Evolutionary conservation across 2,797 vertebrate genomes (phyloP).

Genomic region (Danionella dracula): DNA sequence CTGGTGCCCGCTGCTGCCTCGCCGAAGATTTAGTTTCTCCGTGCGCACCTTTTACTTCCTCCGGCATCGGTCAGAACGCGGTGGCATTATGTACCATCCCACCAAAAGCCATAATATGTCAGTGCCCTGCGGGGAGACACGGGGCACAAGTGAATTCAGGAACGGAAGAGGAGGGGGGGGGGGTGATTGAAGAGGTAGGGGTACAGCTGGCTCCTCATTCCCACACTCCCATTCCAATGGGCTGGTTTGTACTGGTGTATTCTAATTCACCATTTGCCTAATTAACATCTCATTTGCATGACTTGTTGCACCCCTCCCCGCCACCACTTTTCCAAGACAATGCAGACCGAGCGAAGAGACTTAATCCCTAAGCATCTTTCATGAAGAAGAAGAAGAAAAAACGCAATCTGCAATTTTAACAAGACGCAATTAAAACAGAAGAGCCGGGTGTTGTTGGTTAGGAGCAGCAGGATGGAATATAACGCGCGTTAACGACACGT

Average conservation of each 20-base stretch:
- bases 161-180: slow-evolving; percentile 39
- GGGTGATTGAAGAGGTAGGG: slow-evolving; percentile 72
- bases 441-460: background rate
- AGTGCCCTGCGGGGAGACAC: slow-evolving; percentile 29
- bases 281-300: slow-evolving; percentile 99
- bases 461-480: slow-evolving; percentile 11
- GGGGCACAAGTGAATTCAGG: slow-evolving; percentile 35
- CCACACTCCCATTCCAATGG: slow-evolving; percentile 85
- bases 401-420: slow-evolving; percentile 63
- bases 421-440: slow-evolving; percentile 64
- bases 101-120: slow-evolving; percentile 28
- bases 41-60: slow-evolving; percentile 48
- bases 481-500: background rate
- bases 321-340: slow-evolving; percentile 70
- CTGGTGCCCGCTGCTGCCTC: slow-evolving; percentile 46
- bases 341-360: slow-evolving; percentile 80
- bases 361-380: slow-evolving; percentile 85
- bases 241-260: slow-evolving; percentile 87
- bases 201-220: slow-evolving; percentile 83
- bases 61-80: slow-evolving; percentile 28
- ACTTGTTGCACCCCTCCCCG: slow-evolving; percentile 76
- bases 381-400: slow-evolving; percentile 82
- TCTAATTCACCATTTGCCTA: slow-evolving; percentile 89
- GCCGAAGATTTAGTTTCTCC: slow-evolving; percentile 38
- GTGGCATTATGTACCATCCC: slow-evolving; percentile 22